Conservation (phyloP, 2,797 vertebrate species). For the Carcharodon carcharias region DNA sequence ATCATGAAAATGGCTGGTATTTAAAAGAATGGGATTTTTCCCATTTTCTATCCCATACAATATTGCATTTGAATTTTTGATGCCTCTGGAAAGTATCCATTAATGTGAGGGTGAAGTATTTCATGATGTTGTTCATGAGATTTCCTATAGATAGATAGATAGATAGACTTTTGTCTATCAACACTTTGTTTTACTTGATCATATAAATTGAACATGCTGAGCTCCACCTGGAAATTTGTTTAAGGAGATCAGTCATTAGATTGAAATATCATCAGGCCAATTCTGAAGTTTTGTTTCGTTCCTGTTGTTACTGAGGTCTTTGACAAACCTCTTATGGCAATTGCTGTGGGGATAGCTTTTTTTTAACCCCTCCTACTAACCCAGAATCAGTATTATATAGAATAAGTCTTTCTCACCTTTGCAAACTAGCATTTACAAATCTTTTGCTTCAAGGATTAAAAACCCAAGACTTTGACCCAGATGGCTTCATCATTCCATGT, state of each 20-base stretch:
- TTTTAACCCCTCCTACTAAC: background rate
- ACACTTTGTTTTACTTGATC: background rate
- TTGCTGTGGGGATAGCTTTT: background rate
- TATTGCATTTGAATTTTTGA: background rate
- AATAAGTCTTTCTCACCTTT: background rate
- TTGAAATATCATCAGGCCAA: background rate
- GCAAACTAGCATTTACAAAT: background rate
- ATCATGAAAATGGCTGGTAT: background rate
- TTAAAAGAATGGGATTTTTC: background rate
- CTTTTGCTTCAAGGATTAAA: background rate
- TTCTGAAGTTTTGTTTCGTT: background rate
- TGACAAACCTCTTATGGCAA: background rate
- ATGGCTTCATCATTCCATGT: background rate
- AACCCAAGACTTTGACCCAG: background rate
- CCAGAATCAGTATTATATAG: background rate
- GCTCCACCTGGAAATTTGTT: background rate
- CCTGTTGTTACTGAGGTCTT: background rate
- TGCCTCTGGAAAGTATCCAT: background rate
- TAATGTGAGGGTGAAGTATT: background rate
- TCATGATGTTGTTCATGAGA: background rate
- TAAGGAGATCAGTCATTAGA: background rate
- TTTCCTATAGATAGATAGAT: too few species aligned
- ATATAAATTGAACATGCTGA: background rate
- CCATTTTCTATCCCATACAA: background rate
- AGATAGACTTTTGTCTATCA: background rate